A percentile compares a stretch with the other conserved stretches of the same genome.
Conservation (phyloP, 2,888 invertebrate species). For the Hermodice carunculata region DNA sequence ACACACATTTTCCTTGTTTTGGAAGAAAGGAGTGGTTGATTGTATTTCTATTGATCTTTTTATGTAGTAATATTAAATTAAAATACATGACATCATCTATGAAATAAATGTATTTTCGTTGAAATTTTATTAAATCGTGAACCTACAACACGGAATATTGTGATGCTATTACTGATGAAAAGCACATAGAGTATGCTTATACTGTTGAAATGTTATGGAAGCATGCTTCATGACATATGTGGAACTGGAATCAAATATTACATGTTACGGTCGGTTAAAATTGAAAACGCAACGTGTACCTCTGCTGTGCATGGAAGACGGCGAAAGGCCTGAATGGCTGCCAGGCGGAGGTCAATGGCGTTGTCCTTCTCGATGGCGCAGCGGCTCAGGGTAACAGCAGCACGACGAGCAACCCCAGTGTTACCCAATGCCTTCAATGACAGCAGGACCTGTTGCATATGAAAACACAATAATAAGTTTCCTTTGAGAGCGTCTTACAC, state of each 20-base stretch:
- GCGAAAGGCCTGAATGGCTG: constrained; percentile 83
- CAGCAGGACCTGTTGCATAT: constrained; percentile 70
- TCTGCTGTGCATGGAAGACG: constrained; percentile 80
- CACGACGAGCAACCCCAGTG: constrained; percentile 78
- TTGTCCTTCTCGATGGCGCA: constrained; percentile 72
- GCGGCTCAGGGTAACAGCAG: constrained; percentile 46
- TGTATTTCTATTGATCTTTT: no score
- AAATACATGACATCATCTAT: no score
- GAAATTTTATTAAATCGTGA: no score
- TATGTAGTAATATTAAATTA: no score
- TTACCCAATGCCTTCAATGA: constrained; percentile 90
- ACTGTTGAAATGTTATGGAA: neutral
- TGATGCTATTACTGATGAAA: no score
- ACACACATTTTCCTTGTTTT: no score
- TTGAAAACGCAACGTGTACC: no score
- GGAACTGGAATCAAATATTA: neutral
- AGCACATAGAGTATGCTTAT: no score
- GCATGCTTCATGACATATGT: neutral
- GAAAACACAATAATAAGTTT: neutral
- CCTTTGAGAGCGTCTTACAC: neutral
- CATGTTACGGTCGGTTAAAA: neutral
- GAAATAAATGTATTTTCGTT: no score
- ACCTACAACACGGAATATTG: no score
- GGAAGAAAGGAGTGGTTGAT: no score
- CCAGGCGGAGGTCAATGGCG: constrained; percentile 80